These are phyloP conservation scores for Globodera ellingtonae DNA, from an alignment of 1,140 invertebrate genomes.

Conservation along the genomic window DNA sequence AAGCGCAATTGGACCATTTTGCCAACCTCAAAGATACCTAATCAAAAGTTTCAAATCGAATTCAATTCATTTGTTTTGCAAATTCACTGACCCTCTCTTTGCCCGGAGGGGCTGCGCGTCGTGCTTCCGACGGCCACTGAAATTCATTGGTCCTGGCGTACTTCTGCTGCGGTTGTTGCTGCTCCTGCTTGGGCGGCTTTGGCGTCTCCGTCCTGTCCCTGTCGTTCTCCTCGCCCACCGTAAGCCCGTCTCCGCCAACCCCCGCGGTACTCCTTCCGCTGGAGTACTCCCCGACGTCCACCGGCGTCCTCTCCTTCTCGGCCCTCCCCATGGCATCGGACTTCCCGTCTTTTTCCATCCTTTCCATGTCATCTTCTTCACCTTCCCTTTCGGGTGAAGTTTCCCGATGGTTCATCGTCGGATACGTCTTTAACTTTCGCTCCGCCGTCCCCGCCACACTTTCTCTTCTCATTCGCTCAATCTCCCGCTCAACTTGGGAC, in stretches of 20 bases:
- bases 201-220: neutral
- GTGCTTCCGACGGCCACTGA: slow-evolving; percentile 6
- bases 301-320: slow-evolving; percentile 10
- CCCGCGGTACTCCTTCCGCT: neutral
- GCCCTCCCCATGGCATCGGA: neutral
- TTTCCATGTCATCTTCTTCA: slow-evolving; percentile 8
- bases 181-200: neutral
- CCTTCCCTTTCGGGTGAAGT: slow-evolving; percentile 12
- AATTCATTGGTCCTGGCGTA: neutral
- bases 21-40: no score
- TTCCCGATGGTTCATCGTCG: neutral
- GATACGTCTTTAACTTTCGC: neutral
- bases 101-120: neutral
- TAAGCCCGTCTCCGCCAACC: neutral
- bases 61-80: no score
- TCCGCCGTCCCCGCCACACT: neutral
- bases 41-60: no score
- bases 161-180: neutral
- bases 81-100: neutral
- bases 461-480: slow-evolving; percentile 22
- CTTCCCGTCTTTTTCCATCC: neutral
- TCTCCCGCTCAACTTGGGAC: slow-evolving; percentile 21
- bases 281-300: neutral
- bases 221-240: neutral
- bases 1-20: no score